A percentile compares a stretch with the other conserved stretches of the same genome.
phyloP scores from a whole-genome alignment of 2,113 vertebrate species.

The Urocolius indicus region DNA sequence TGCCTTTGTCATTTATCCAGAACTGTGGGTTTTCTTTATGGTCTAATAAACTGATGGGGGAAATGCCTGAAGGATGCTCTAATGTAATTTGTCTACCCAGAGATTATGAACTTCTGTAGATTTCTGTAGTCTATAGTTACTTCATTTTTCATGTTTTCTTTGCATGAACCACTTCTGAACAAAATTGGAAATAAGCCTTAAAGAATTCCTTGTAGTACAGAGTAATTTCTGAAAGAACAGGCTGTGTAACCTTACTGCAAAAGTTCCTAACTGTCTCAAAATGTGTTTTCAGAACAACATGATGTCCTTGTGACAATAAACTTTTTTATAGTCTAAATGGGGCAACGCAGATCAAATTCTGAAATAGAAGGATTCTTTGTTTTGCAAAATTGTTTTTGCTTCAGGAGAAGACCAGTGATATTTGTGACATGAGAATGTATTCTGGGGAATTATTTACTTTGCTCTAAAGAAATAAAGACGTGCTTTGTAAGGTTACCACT shows the following conservation, averaged over 20 bases:
- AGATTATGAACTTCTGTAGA: background rate
- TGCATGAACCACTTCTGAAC: background rate
- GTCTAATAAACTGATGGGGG: background rate
- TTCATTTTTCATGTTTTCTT: slow-evolving; percentile 25
- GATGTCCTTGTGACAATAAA: background rate
- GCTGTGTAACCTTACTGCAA: background rate
- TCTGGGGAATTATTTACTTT: background rate
- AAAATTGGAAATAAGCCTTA: background rate
- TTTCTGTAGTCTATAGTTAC: background rate
- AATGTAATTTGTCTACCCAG: background rate
- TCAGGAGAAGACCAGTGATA: background rate
- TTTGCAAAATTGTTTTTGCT: background rate
- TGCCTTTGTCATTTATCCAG: background rate
- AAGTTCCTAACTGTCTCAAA: background rate
- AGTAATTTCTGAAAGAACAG: background rate
- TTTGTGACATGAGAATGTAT: background rate
- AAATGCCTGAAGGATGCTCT: background rate
- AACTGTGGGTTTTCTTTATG: background rate
- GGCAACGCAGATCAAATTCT: background rate
- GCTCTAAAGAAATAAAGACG: background rate
- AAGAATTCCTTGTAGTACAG: background rate
- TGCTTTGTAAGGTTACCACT: background rate
- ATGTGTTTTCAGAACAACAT: background rate
- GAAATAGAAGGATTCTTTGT: background rate
- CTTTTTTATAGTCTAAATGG: background rate